A percentile compares a stretch with the other conserved stretches of the same genome.
These are phyloP conservation scores for Pecten maximus DNA, from an alignment of 2,888 invertebrate species.

Conservation along the genomic window DNA sequence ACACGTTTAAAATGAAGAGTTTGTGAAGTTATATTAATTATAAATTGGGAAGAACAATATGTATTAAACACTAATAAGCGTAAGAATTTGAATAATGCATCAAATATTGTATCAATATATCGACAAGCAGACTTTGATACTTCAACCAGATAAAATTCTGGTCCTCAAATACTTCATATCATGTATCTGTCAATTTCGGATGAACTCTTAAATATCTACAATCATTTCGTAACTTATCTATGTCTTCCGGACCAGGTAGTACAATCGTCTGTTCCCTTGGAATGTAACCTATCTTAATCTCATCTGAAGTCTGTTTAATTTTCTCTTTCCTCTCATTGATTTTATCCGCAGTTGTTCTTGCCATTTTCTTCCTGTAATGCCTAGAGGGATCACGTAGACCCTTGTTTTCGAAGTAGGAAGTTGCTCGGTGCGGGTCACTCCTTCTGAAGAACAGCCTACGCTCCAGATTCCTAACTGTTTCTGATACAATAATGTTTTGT, in stretches of 20 bases:
- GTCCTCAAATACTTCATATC: not conserved
- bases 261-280: slow-evolving; percentile 64
- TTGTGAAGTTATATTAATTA: no score
- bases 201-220: slow-evolving; percentile 67
- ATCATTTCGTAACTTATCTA: slow-evolving; percentile 61
- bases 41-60: no score
- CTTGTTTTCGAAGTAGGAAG: slow-evolving; percentile 65
- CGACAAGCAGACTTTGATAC: not conserved
- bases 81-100: no score
- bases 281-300: slow-evolving; percentile 67
- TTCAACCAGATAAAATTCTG: not conserved
- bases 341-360: slow-evolving; percentile 68
- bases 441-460: slow-evolving; percentile 63
- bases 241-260: slow-evolving; percentile 60
- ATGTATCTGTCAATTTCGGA: slow-evolving; percentile 34
- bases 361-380: slow-evolving; percentile 53
- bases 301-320: slow-evolving; percentile 68
- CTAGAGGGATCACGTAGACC: slow-evolving; percentile 60
- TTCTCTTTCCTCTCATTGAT: slow-evolving; percentile 69
- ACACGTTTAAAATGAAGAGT: no score
- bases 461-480: slow-evolving; percentile 65
- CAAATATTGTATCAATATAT: not conserved
- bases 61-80: no score
- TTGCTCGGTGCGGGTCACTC: slow-evolving; percentile 62
- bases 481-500: slow-evolving; percentile 60